phyloP scores from a whole-genome alignment of 2,888 invertebrate species.

The Catocala nupta region DNA sequence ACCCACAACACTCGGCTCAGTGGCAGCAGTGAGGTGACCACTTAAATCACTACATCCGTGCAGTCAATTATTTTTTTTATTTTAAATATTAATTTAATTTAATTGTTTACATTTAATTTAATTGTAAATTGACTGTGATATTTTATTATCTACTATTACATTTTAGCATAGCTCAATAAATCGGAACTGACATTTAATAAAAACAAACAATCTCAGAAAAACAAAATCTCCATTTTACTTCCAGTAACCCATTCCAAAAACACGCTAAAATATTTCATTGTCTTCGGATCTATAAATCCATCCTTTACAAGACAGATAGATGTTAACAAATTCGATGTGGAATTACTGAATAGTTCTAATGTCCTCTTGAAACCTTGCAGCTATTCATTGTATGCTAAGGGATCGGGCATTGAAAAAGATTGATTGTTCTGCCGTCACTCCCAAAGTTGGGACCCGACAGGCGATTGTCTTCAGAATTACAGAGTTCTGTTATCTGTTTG shows the following conservation, averaged over 20 bases:
- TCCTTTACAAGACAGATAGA: slow-evolving; percentile 57
- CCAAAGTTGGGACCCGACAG: slow-evolving; percentile 56
- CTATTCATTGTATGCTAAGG: slow-evolving; percentile 58
- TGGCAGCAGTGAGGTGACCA: too few relatives aligned
- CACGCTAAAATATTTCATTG: slow-evolving; percentile 40
- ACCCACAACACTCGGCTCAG: too few relatives aligned
- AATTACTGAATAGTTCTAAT: slow-evolving; percentile 59
- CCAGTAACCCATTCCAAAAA: slow-evolving; percentile 23
- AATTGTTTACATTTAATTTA: too few relatives aligned
- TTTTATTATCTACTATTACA: too few relatives aligned
- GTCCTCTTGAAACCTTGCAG: slow-evolving; percentile 49
- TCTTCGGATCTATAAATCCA: slow-evolving; percentile 52
- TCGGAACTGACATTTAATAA: too few relatives aligned
- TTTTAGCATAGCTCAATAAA: too few relatives aligned
- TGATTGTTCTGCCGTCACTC: slow-evolving; percentile 59
- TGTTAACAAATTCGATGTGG: slow-evolving; percentile 58
- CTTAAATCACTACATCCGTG: too few relatives aligned
- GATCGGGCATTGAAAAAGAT: slow-evolving; percentile 62
- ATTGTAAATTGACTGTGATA: too few relatives aligned
- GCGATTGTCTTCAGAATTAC: slow-evolving; percentile 59
- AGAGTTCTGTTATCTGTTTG: slow-evolving; percentile 33
- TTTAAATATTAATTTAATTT: too few relatives aligned
- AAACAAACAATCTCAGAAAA: neutral
- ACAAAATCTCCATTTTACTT: neutral
- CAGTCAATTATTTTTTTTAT: too few relatives aligned